Evolutionary conservation across 2,888 invertebrate genomes (phyloP), one percentile per base, ranked within the genome.

Genomic region (Laspeyria flexula): DNA sequence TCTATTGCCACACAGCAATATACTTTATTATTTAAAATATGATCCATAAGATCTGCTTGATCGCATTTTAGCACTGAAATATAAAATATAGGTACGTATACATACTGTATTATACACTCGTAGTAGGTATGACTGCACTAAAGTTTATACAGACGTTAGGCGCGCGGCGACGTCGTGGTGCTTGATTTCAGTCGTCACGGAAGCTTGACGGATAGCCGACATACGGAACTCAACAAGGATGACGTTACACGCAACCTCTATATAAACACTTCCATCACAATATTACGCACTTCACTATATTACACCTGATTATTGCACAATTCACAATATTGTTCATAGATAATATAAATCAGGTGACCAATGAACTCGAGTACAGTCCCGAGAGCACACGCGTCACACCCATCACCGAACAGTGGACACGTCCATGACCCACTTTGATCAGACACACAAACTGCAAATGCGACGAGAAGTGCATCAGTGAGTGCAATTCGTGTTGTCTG

Each of bases 401-500:
- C n/a, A n/a, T n/a, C 29, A 25, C 11, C 39, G 33, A 34, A 15
- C 21, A 49, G 33, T 31, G 13, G 29, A 43, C 55, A 42, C 37
- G 69, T 58, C 74, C 69, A 46, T 81, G 83, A 78, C 80, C 80
- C 65, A 75, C 62, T 77, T 82, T 70, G 60, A 60, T 57, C 58
- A 58, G 59, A 59, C 58, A 62, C 57, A 69, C 66, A 73, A 77
- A 82, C 72, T 80, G 85, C 86, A 81, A 82, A 85, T 84, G 87
- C 86, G 84, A 61, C 79, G 77, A 83, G 77, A 89, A 89, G 85
- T 91, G 92, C 92, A 92, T 90, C 89, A 81, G 80, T 79, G 86
- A 90, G 86, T 92, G 91, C 92, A 92, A 90, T 90, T 91, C 91
- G 92, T 92, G 90, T 77, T 91, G 89, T 84, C 91, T 91, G 91